Percentiles rank a stretch among this genome's conserved stretches.
phyloP scores from a whole-genome alignment of 1,140 invertebrate genomes.

The Trichonephila clavipes region DNA sequence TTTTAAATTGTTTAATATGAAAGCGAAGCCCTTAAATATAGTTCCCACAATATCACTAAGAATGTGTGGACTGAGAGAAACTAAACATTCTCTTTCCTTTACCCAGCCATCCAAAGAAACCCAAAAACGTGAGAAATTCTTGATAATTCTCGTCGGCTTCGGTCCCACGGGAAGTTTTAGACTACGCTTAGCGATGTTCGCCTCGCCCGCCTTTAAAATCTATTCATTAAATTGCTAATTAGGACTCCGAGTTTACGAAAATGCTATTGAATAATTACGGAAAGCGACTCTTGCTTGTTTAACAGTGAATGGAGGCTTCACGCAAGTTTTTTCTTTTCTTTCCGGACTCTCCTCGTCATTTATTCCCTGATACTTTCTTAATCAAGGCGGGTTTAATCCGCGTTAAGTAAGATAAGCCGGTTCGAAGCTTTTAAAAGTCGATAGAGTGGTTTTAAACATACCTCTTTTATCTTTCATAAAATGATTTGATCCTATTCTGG shows the following conservation, averaged over 20 bases:
- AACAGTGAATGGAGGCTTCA: neutral
- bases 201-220: constrained; percentile 57
- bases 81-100: neutral
- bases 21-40: neutral
- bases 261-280: constrained; percentile 57
- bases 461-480: constrained; percentile 15
- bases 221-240: constrained; percentile 74
- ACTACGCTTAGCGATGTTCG: neutral
- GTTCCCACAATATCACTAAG: neutral
- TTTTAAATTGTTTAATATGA: neutral
- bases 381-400: constrained; percentile 27
- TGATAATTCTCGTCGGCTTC: neutral
- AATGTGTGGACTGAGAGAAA: neutral
- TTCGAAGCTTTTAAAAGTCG: neutral
- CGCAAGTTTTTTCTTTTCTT: neutral
- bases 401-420: constrained; percentile 14
- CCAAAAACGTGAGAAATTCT: constrained; percentile 35
- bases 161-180: constrained; percentile 33
- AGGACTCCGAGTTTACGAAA: constrained; percentile 38
- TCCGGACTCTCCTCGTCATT: neutral
- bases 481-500: neutral
- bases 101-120: neutral
- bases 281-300: constrained; percentile 24
- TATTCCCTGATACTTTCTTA: constrained; percentile 16
- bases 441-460: neutral